These are phyloP conservation scores for Montipora efflorescens DNA, from an alignment of 64 coral and sea anemone genomes.

Conservation along the genomic window DNA sequence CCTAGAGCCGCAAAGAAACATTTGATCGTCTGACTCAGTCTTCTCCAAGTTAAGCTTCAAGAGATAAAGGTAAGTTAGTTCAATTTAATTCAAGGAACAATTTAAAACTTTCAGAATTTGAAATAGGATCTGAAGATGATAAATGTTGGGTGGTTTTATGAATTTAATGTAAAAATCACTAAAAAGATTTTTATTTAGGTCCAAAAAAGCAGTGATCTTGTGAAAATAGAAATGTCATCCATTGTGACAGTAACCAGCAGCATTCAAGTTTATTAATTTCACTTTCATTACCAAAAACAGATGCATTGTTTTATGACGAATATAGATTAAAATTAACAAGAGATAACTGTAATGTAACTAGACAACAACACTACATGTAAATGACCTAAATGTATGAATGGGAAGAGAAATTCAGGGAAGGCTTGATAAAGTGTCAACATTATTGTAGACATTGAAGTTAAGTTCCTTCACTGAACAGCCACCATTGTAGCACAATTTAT, in stretches of 20 bases:
- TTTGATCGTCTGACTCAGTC: constrained; percentile 17
- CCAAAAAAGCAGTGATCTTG: too few relatives aligned
- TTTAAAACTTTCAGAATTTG: not conserved
- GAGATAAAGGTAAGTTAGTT: constrained; percentile 32
- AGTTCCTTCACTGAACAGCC: too few relatives aligned
- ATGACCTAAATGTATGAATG: too few relatives aligned
- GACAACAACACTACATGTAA: too few relatives aligned
- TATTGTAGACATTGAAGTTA: too few relatives aligned
- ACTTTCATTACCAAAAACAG: not conserved
- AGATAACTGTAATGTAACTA: too few relatives aligned
- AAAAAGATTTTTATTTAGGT: too few relatives aligned
- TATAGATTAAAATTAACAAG: not conserved
- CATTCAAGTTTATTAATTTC: not conserved
- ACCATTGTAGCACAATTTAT: too few relatives aligned
- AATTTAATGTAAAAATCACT: not conserved
- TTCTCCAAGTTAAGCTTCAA: constrained; percentile 16
- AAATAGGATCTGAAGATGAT: not conserved
- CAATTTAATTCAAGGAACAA: not conserved
- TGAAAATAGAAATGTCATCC: too few relatives aligned
- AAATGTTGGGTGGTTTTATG: not conserved
- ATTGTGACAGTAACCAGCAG: not conserved
- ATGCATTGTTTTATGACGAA: not conserved
- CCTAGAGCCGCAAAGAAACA: constrained; percentile 48
- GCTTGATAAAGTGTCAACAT: too few relatives aligned
- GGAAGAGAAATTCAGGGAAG: too few relatives aligned